Conservation (phyloP, 2,888 invertebrate genomes). For the Spisula subtruncata region DNA sequence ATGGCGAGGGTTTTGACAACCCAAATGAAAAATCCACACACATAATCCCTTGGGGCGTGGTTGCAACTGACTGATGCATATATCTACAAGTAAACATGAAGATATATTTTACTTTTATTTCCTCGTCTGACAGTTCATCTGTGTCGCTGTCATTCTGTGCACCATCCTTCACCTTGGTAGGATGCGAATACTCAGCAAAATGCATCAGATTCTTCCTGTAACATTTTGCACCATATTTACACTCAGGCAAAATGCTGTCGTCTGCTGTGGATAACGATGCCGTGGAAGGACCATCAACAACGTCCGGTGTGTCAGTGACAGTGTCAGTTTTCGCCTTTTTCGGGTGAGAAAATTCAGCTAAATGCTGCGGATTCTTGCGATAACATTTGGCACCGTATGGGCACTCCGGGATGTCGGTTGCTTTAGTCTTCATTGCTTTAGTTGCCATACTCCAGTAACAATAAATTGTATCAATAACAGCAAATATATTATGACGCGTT, state of each 20-base stretch:
- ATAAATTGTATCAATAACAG: not conserved
- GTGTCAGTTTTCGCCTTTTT: slow-evolving; percentile 52
- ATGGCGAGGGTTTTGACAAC: too few relatives aligned
- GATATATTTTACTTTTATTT: slow-evolving; percentile 70
- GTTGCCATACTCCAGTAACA: slow-evolving; percentile 64
- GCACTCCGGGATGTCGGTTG: slow-evolving; percentile 75
- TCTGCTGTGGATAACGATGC: slow-evolving; percentile 43
- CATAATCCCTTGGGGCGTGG: too few relatives aligned
- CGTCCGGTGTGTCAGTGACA: slow-evolving; percentile 11
- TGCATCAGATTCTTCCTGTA: slow-evolving; percentile 84
- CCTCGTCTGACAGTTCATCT: slow-evolving; percentile 78
- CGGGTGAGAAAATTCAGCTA: slow-evolving; percentile 79
- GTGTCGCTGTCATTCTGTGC: slow-evolving; percentile 74
- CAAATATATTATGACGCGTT: slow-evolving; percentile 22
- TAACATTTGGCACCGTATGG: slow-evolving; percentile 84
- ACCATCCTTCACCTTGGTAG: slow-evolving; percentile 63
- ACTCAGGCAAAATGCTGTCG: slow-evolving; percentile 73
- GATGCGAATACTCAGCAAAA: slow-evolving; percentile 84
- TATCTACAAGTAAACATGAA: too few relatives aligned
- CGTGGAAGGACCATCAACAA: slow-evolving; percentile 35
- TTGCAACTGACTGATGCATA: too few relatives aligned
- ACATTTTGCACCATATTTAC: slow-evolving; percentile 83
- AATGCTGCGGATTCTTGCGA: slow-evolving; percentile 83
- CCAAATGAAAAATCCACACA: too few relatives aligned
- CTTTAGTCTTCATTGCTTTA: slow-evolving; percentile 77